Percentiles rank a stretch among this genome's conserved stretches.
phyloP scores from a whole-genome alignment of 23 tunicate species.

The Pegea sp. region DNA sequence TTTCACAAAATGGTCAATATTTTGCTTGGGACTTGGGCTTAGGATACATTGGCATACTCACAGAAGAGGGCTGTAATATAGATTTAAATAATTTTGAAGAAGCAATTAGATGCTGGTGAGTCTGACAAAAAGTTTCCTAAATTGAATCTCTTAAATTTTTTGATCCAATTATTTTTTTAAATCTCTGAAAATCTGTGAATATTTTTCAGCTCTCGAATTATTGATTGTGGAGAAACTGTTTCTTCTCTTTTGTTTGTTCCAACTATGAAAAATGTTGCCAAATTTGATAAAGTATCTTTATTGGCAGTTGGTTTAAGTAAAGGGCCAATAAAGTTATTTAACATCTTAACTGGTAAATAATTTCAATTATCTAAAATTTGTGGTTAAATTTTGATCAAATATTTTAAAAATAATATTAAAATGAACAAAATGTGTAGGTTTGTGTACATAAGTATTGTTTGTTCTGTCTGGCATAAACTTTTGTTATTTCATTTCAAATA shows the following conservation, averaged over 20 bases:
- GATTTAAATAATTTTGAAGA: background rate
- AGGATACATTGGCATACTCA: slow-evolving; percentile 2
- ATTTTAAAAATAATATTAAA: too few species aligned
- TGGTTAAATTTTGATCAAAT: background rate
- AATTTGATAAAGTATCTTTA: background rate
- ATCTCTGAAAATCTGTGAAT: background rate
- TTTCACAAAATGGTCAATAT: slow-evolving; percentile 19
- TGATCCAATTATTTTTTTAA: background rate
- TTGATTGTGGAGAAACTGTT: background rate
- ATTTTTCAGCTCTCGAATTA: background rate
- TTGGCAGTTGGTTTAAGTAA: background rate
- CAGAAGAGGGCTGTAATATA: background rate
- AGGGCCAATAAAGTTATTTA: background rate
- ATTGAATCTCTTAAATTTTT: background rate
- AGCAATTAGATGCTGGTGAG: background rate
- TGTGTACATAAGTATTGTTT: too few species aligned
- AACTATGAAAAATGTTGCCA: too few species aligned
- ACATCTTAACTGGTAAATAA: background rate
- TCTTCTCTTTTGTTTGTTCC: background rate
- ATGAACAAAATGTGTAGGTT: too few species aligned
- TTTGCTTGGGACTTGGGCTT: slow-evolving; percentile 66
- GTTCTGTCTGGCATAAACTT: too few species aligned
- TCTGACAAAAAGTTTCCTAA: background rate
- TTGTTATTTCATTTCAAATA: too few species aligned
- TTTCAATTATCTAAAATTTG: background rate